These are phyloP conservation scores for Machaerirhynchus nigripectus DNA, from an alignment of 2,113 vertebrate genomes.

Conservation along the genomic window DNA sequence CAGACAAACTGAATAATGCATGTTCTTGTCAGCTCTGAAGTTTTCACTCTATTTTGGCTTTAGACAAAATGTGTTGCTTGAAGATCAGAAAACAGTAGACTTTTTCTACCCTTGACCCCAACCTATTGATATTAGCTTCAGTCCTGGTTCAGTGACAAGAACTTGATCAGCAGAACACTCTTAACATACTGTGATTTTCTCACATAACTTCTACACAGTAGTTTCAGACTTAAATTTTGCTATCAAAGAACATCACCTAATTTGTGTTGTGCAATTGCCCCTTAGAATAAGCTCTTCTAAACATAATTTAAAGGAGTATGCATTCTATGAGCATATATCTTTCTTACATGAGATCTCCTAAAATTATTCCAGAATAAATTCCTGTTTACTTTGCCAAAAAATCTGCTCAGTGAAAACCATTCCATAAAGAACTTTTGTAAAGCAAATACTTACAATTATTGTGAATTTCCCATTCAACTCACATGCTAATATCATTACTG, in stretches of 20 bases:
- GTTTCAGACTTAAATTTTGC: background rate
- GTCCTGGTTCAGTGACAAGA: background rate
- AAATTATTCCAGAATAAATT: background rate
- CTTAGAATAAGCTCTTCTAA: background rate
- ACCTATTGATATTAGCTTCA: background rate
- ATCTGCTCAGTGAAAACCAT: background rate
- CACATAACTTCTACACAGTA: background rate
- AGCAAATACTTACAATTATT: background rate
- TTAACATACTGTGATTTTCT: background rate
- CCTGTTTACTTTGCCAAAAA: background rate
- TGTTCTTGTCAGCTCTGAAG: background rate
- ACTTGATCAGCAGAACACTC: background rate
- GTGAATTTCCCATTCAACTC: background rate
- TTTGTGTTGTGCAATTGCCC: background rate
- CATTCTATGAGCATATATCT: background rate
- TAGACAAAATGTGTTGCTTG: background rate
- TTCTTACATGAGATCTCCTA: background rate
- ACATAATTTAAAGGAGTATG: background rate
- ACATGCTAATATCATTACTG: background rate
- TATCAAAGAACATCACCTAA: background rate
- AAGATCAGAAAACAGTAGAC: background rate
- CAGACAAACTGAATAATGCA: background rate
- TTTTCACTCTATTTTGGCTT: background rate
- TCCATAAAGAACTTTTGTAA: background rate
- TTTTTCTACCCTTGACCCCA: background rate